Base-by-base conservation (phyloP, 2,113 vertebrate genomes). In the Jaculus jaculus region DNA sequence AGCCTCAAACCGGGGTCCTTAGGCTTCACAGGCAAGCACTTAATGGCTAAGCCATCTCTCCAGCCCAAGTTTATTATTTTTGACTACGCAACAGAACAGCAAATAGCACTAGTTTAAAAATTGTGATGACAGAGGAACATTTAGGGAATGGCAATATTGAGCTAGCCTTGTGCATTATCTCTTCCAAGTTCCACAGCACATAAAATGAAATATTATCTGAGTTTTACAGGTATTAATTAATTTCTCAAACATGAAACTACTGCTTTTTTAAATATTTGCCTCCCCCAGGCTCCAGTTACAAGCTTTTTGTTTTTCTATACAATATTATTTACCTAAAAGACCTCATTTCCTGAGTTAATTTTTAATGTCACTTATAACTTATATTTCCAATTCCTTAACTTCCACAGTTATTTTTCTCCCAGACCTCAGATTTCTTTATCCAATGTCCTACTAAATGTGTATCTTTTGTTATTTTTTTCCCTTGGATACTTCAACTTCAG, bases 141-240 rank as follows among this genome's bases (percentile, higher is more conserved):
- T 73, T 74, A 73, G 32, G 69, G n/a, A 87, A 73, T 16, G 4
- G 71, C 32, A 65, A 1, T 61, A 39, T 54, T 16, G 17, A 93
- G 65, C 60, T 75, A 60, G 89, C 28, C 37, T 2, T 23, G 11
- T 47, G 61, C 2, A 4, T 85, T 74, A 58, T 63, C 21, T 9
- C 63, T 26, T 90, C n/a, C 26, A 15, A 73, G 24, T 86, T 88
- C 16, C 4, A 65, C 74, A 92, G 51, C 32, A 80, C 15, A 37
- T n/a, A 83, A 58, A 80, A 72, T 90, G 34, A 92, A 88, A 58
- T 30, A 60, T 88, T 74, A 77, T 80, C 54, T 39, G 51, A 42
- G 34, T 75, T 91, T 78, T 74, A 83, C 8, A 34, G 51, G 5
- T 88, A 60, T 66, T 69, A 61, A 82, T 65, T 85, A n/a, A 74